Evolutionary conservation across 2,113 vertebrate species (phyloP).

Genomic region (Cephalopterus ornatus): DNA sequence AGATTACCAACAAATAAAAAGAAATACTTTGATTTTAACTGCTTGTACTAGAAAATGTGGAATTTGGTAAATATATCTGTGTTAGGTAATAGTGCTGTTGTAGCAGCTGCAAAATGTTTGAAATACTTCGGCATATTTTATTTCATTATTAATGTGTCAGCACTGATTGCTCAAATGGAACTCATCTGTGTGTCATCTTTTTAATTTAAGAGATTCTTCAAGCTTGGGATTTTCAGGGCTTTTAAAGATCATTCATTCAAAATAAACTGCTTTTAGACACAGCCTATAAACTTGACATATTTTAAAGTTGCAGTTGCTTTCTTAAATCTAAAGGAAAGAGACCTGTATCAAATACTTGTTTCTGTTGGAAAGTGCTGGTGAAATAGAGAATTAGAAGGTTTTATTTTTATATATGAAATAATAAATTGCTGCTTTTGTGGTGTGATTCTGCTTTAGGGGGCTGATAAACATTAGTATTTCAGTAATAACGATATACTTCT

Average conservation of each 20-base stretch:
- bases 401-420: neutral
- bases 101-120: constrained; percentile 8
- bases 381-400: neutral
- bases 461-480: neutral
- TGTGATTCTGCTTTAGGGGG: neutral
- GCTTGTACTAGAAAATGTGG: neutral
- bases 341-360: neutral
- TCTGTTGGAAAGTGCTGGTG: neutral
- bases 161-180: neutral
- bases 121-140: neutral
- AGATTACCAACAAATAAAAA: neutral
- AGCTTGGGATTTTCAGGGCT: neutral
- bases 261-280: neutral
- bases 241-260: neutral
- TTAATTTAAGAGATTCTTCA: neutral
- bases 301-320: neutral
- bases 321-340: neutral
- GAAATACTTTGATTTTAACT: neutral
- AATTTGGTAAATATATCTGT: neutral
- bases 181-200: neutral
- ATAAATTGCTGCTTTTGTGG: neutral
- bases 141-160: neutral
- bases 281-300: neutral
- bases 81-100: neutral
- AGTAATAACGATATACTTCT: neutral